Evolutionary conservation across 2,888 invertebrate genomes (phyloP), one percentile per base, ranked within the genome.

Genomic region (Stenodema calcarata): DNA sequence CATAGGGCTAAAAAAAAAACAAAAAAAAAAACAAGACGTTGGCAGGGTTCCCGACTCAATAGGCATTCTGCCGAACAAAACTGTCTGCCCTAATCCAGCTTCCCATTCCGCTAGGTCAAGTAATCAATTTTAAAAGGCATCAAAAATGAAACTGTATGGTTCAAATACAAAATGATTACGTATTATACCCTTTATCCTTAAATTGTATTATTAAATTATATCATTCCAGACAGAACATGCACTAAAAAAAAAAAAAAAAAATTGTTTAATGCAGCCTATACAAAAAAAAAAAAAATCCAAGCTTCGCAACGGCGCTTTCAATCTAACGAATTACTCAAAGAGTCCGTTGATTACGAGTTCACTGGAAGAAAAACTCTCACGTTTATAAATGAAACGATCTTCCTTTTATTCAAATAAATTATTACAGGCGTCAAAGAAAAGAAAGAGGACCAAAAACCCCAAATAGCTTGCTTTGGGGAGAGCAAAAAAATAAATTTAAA

Each of bases 351-450:
- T 50, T 0, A 50, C 1, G 23, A 62, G 62, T 9, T 9, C 23
- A 9, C 23, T 4, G 23, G 62, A 62, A 62, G 41, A 44, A 78
- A 44, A 78, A 41, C 44, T 78, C 44, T 16, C n/a, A 11, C 11
- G 27, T 44, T 62, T 84, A 84, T 70, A 84, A 84, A 84, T 84
- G 84, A 84, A 82, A 84, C 84, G 75, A 84, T 73, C 80, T 54
- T 84, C 35, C 44, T 75, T 84, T 84, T 73, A 84, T 84, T 84
- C 73, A 50, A 84, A 84, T 84, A 84, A 84, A 84, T 82, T 82
- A 82, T 84, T 80, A 84, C 84, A 84, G 84, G 84, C 30, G 54
- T 84, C 73, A 84, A 84, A 78, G 41, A 78, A 27, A 27, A 78
- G 23, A 62, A 18, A 23, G 78, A 78, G 78, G 78, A 78, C 18